Percentiles rank a stretch among this genome's conserved stretches.
Conservation (phyloP, 2,888 invertebrate genomes). For the Smittia aterrima region DNA sequence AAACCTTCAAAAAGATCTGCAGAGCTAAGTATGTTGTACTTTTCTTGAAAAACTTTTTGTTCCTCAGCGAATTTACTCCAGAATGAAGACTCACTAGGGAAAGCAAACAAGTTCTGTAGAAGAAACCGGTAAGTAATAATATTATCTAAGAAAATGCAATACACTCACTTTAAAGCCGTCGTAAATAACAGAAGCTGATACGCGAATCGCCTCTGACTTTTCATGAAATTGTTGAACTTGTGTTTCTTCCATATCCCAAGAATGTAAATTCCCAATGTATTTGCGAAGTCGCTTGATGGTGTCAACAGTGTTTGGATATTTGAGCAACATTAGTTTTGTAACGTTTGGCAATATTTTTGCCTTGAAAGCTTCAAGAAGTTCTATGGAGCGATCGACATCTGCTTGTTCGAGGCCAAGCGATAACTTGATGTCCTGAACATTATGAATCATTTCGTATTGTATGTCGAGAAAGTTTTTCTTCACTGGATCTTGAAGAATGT, state of each 20-base stretch:
- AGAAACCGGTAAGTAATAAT: neutral
- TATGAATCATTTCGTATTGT: constrained; percentile 63
- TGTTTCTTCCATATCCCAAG: constrained; percentile 66
- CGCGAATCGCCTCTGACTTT: constrained; percentile 68
- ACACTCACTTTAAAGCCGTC: constrained; percentile 43
- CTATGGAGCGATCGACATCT: constrained; percentile 64
- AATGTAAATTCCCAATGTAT: constrained; percentile 74
- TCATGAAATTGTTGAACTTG: constrained; percentile 64
- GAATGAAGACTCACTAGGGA: neutral
- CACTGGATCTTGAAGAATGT: constrained; percentile 44
- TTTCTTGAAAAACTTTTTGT: neutral
- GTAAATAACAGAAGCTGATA: constrained; percentile 62
- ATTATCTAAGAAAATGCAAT: too few species aligned
- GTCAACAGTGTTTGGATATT: constrained; percentile 75
- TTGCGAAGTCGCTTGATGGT: constrained; percentile 72
- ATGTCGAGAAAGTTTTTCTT: constrained; percentile 62
- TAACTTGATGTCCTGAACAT: constrained; percentile 65
- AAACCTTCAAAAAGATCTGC: constrained; percentile 23
- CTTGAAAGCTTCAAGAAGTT: constrained; percentile 59
- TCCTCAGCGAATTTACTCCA: neutral
- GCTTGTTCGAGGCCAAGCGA: constrained; percentile 65
- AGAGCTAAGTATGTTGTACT: neutral
- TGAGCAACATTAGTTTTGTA: constrained; percentile 73
- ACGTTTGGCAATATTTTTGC: constrained; percentile 49
- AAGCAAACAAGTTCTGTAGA: neutral